Evolutionary conservation across 2,113 vertebrate species (phyloP).

Genomic region (Grammomys surdaster): DNA sequence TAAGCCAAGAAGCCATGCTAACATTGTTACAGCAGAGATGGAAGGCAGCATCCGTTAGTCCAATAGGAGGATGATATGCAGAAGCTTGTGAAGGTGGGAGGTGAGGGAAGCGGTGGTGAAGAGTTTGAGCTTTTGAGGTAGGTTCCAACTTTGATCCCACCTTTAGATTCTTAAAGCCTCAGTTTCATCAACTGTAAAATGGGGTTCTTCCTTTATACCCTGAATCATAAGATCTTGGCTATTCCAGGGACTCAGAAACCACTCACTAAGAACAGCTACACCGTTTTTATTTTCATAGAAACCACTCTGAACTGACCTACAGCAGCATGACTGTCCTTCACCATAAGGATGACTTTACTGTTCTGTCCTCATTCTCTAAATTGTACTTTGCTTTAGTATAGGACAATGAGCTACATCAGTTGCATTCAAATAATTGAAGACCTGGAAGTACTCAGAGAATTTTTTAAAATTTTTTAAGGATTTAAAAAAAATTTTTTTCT

Average conservation of each 20-base stretch:
- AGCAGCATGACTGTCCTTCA: neutral
- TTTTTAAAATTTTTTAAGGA: neutral
- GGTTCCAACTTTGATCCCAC: neutral
- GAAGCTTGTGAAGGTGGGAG: neutral
- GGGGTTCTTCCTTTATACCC: neutral
- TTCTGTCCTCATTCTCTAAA: neutral
- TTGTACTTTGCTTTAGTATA: neutral
- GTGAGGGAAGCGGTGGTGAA: no score
- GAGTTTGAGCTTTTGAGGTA: neutral
- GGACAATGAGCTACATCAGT: neutral
- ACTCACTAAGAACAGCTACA: neutral
- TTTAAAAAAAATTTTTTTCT: neutral
- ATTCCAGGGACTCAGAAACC: neutral
- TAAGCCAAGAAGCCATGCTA: neutral
- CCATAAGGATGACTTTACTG: neutral
- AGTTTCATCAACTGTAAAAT: neutral
- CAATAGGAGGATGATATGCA: neutral
- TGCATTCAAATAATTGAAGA: neutral
- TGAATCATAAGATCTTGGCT: neutral
- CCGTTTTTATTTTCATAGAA: neutral
- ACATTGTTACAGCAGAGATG: neutral
- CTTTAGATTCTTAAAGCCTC: neutral
- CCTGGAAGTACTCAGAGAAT: neutral
- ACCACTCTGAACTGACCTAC: neutral
- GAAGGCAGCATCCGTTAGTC: neutral